phyloP scores from a whole-genome alignment of 2,797 vertebrate genomes.

The Acanthurus tractus region DNA sequence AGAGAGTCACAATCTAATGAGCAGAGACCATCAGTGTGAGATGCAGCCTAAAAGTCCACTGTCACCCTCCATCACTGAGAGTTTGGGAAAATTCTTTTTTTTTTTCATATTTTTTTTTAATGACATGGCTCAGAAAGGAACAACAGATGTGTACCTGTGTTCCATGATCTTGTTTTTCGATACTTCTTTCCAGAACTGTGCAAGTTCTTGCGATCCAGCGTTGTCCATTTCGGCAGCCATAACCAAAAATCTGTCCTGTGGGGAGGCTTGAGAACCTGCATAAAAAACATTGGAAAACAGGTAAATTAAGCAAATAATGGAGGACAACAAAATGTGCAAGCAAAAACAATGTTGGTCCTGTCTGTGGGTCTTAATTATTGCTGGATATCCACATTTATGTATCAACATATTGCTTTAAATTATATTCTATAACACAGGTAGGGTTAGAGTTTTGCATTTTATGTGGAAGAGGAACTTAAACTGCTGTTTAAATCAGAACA shows the following conservation, averaged over 20 bases:
- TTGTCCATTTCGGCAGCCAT: constrained; percentile 97
- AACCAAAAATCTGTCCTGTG: constrained; percentile 94
- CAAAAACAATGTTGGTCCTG: neutral
- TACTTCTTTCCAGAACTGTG: constrained; percentile 97
- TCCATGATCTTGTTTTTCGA: constrained; percentile 92
- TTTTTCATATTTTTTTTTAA: neutral
- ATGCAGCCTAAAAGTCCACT: neutral
- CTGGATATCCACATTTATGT: neutral
- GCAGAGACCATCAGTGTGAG: neutral
- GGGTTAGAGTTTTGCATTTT: neutral
- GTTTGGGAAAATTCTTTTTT: neutral
- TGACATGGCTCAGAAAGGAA: neutral
- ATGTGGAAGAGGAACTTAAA: constrained; percentile 10
- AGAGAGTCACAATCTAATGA: constrained; percentile 54
- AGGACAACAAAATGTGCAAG: neutral
- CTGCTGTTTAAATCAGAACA: neutral
- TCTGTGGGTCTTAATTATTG: neutral
- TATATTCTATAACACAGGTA: neutral
- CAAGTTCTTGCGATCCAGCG: constrained; percentile 86
- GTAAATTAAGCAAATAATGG: neutral
- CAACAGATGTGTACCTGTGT: constrained; percentile 87
- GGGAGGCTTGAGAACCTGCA: constrained; percentile 91
- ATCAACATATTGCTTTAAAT: neutral
- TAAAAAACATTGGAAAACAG: neutral
- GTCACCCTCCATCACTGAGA: neutral